Base-by-base conservation (phyloP, 2,888 invertebrate genomes). In the Oscheius sp. region DNA sequence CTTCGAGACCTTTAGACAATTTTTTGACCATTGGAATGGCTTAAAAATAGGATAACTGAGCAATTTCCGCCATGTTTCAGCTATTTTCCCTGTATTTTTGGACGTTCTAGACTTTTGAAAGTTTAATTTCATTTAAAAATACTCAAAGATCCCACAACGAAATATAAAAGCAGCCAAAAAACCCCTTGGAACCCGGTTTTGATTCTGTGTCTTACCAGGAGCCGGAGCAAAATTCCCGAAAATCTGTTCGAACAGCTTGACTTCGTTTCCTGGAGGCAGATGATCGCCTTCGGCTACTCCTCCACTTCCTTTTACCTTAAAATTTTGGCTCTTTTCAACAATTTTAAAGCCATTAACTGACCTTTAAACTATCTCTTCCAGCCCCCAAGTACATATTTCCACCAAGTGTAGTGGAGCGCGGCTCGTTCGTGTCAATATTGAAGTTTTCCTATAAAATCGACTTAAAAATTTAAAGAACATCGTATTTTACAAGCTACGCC, bases 191-290 rank as follows among this genome's bases (percentile, higher is more conserved):
- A n/a, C n/a, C n/a, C n/a, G n/a, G n/a, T n/a, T n/a, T n/a, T n/a
- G n/a, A n/a, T n/a, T n/a, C n/a, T 18, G 3, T 45, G 16, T 12
- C 46, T 16, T 56, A 43, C 70, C 68, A 43, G 59, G 21, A 29
- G 76, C 56, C n/a, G 52, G 55, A 18, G 35, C 55, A 74, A 55
- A 18, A 13, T 12, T 64, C 58, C 66, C 76, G 2, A 86, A 66
- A 18, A 86, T 56, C 1, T 73, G 64, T 69, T 76, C 74, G 61
- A 85, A 75, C 29, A 85, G 74, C 27, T 76, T 77, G 56, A 87
- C 29, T 64, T 85, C 85, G 53, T 85, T 78, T 41, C 82, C 80
- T 27, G 66, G 70, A 12, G 72, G 68, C 18, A 53, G 25, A 13
- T 49, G 29, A 13, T 76, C 74, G 13, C 41, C 23, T 25, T 72